A percentile compares a stretch with the other conserved stretches of the same genome.
Conservation (phyloP, 2,888 invertebrate genomes). For the Microctonus aethiopoides region DNA sequence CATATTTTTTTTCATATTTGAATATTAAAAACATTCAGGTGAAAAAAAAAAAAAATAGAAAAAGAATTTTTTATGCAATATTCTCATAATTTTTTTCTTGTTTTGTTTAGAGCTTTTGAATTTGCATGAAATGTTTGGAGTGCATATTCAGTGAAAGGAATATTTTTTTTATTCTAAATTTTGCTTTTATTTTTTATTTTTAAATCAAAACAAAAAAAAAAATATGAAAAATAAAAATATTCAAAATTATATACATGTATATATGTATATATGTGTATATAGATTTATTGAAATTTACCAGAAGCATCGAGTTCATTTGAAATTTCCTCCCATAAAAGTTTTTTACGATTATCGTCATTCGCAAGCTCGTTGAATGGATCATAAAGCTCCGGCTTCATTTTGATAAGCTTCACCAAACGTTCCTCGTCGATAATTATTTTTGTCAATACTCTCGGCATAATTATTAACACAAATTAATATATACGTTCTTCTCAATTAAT, state of each 20-base stretch:
- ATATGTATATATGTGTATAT: not conserved
- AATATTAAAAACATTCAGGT: not conserved
- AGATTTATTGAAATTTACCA: constrained; percentile 38
- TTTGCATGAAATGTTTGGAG: not conserved
- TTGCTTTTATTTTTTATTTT: too few species aligned
- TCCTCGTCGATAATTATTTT: constrained; percentile 36
- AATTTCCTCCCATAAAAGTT: constrained; percentile 42
- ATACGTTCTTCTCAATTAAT: too few species aligned
- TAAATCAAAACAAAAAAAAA: constrained; percentile 20
- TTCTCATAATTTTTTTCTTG: not conserved
- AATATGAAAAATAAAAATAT: not conserved
- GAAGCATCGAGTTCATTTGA: constrained; percentile 41
- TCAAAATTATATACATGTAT: not conserved
- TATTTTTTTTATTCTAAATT: too few species aligned
- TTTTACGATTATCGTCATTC: constrained; percentile 29
- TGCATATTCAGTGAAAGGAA: not conserved
- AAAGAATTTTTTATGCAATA: too few species aligned
- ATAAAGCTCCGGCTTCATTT: constrained; percentile 40
- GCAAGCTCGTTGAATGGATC: constrained; percentile 36
- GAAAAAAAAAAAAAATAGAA: not conserved
- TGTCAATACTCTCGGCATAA: constrained; percentile 33
- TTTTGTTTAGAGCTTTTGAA: not conserved
- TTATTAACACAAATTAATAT: too few species aligned
- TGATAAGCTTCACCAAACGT: constrained; percentile 44
- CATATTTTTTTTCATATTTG: not conserved